Conservation (phyloP, 2,113 vertebrate genomes). For the Calypte anna region DNA sequence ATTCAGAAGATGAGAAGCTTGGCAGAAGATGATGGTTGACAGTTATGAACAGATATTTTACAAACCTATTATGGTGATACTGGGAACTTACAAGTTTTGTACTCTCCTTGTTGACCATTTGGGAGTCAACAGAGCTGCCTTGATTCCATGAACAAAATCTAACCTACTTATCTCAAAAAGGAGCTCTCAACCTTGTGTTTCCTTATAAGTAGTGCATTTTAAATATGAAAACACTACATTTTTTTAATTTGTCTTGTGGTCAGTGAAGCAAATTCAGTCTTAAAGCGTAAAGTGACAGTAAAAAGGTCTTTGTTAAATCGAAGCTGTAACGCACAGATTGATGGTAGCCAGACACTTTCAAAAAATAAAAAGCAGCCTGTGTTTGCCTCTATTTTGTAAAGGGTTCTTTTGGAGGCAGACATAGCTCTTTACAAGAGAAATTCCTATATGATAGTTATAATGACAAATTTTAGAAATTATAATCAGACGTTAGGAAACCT, state of each 20-base stretch:
- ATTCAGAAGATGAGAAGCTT: not conserved
- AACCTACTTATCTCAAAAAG: not conserved
- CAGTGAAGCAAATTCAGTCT: not conserved
- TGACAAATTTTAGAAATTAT: not conserved
- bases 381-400: not conserved
- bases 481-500: not conserved
- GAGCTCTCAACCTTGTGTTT: not conserved
- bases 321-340: not conserved
- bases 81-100: not conserved
- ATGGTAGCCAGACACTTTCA: not conserved
- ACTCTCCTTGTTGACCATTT: not conserved
- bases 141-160: not conserved
- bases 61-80: rapidly evolving
- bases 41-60: not conserved
- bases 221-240: not conserved
- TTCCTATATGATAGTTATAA: not conserved
- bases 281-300: not conserved
- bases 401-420: not conserved
- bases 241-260: not conserved
- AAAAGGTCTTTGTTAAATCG: not conserved
- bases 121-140: not conserved
- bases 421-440: not conserved
- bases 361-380: not conserved
- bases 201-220: not conserved
- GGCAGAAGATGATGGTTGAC: not conserved